Base-by-base conservation (phyloP, 1,140 invertebrate genomes). In the Caenorhabditis tropicalis region DNA sequence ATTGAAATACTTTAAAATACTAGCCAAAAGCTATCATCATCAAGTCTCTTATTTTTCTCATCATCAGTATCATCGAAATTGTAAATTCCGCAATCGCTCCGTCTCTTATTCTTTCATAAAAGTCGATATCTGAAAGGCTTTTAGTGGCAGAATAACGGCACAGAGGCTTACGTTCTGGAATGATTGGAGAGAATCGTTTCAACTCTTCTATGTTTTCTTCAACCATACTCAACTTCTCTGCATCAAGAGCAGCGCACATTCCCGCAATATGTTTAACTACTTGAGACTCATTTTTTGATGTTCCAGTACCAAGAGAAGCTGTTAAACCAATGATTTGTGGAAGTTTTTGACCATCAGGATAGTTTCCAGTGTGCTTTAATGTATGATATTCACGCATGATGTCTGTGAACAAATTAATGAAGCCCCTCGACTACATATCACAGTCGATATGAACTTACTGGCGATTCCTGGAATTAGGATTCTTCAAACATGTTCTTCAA, bases 261-360 rank as follows among this genome's bases (percentile, higher is more conserved):
- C n/a, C 31, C 7, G 79, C 33, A 36, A 86, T 86, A 27, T 86
- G 86, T 15, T 86, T n/a, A 19, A 87, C 16, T 2, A 79, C 86
- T n/a, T 48, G 29, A 1, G 24, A 6, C 1, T n/a, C 7, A 29
- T 36, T 65, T n/a, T 81, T 82, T 2, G 3, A 88, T 51, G 91
- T 90, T 12, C 91, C 91, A 9, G 91, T 89, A 31, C 92, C 92
- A 10, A 92, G 85, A 1, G 91, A 92, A 21, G 92, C 92, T 36
- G 91, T 92, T 56, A 92, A 83, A 12, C 92, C 92, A 15, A 92
- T 87, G 15, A 92, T 88, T 90, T 92, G 86, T 16, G 85, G 85
- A 1, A 56, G 53, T 6, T 56, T 4, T 12, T 48, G n/a, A 65
- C 21, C 21, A 51, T 81, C 24, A 82, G 58, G 24, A 4, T 27